Evolutionary conservation across 1,140 invertebrate species (phyloP), one percentile per base, ranked within the genome.

Genomic region (Bombus confusus): DNA sequence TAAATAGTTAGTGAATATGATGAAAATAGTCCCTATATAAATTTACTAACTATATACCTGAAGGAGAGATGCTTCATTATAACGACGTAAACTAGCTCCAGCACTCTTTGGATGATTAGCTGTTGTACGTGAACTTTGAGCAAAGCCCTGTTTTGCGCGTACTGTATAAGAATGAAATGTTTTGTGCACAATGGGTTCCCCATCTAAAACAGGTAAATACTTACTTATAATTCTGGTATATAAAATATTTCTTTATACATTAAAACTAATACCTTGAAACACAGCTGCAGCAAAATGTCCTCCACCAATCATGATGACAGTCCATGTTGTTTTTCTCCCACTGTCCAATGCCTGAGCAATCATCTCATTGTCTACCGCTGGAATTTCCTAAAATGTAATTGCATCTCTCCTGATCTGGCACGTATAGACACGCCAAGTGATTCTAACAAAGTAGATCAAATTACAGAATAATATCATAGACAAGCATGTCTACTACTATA

Each of bases 161-260:
- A 98, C 97, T 10, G 98, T 98, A 92, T 99, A 99, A 71, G 97
- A 97, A 94, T 98, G 98, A 91, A 98, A 97, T 2, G 98, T 98
- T 94, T 98, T 98, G 92, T 98, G 98, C 5, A 96, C 93, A n/a
- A 97, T 90, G 5, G 96, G 93, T 87, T 96, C 94, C 12, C 94
- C 94, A 72, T 96, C 96, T 96, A 83, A 37, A 89, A 87, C 34
- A 41, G 22, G 8, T 31, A 31, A 3, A 34, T 13, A 34, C n/a
- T 68, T 52, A 25, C 6, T 31, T 34, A 43, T 39, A 41, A 80
- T n/a, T 41, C 10, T 25, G 62, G 8, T 9, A 71, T 28, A 43
- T 8, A 74, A 39, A 43, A 47, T 39, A 59, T 34, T 43, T 41
- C 76, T 31, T 43, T 77, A 57, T 37, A 59, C 31, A 37, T 39